phyloP scores from a whole-genome alignment of 2,113 vertebrate genomes.

The Crocuta crocuta region DNA sequence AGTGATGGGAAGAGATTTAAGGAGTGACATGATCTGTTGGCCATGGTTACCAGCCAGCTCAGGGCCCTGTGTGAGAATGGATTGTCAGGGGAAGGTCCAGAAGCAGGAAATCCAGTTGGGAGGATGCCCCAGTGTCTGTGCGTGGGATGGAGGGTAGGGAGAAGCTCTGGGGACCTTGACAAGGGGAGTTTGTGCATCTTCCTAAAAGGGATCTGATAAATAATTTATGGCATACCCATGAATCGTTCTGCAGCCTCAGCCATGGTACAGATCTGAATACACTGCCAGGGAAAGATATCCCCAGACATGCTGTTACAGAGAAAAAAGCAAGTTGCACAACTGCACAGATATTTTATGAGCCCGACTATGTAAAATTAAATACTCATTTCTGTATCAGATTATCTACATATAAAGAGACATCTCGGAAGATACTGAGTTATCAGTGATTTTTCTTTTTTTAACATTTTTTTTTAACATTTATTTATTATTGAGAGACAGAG shows the following conservation, averaged over 20 bases:
- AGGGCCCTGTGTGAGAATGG: background rate
- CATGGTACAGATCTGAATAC: background rate
- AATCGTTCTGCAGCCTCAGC: background rate
- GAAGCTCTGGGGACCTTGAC: background rate
- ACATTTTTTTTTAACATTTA: too few relatives aligned
- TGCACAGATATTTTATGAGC: background rate
- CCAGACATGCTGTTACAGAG: background rate
- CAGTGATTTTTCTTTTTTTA: conserved; percentile 3
- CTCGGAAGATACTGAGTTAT: background rate
- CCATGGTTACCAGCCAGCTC: background rate
- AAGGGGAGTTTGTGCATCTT: background rate
- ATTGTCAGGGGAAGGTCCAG: background rate
- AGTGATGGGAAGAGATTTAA: background rate
- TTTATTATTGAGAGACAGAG: too few relatives aligned
- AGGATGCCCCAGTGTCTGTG: background rate
- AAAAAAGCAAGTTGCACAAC: background rate
- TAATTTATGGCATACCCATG: background rate
- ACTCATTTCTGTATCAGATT: background rate
- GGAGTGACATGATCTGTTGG: background rate
- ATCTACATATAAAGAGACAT: conserved; percentile 8
- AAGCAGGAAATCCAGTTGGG: background rate
- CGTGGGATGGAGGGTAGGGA: rapidly evolving
- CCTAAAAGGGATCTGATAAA: background rate
- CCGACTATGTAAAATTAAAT: background rate
- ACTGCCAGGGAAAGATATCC: background rate